Base-by-base conservation (phyloP, 2,888 invertebrate species). In the Orthonychiurus folsomi region DNA sequence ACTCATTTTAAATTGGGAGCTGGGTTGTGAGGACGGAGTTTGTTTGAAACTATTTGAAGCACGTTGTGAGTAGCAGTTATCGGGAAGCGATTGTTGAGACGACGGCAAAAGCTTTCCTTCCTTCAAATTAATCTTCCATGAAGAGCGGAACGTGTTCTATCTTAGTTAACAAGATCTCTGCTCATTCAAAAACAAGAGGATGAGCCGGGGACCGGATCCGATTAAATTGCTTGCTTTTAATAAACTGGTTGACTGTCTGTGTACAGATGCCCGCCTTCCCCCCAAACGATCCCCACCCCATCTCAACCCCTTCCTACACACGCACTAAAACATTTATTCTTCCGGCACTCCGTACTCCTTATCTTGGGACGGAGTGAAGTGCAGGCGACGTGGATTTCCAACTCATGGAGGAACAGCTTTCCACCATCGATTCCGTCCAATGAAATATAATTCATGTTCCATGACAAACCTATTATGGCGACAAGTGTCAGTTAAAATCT, bases 51-150 rank as follows among this genome's bases (percentile, higher is more conserved):
- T n/a, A n/a, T n/a, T n/a, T n/a, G n/a, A n/a, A n/a, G n/a, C n/a
- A n/a, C n/a, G n/a, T n/a, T n/a, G n/a, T n/a, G n/a, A 37, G 37
- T 5, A 9, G 37, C 5, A 37, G 37, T 37, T 37, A 37, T 37
- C 37, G 15, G 37, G 15, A 5, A 52, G 52, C n/a, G 52, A 52
- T 20, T 52, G 52, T 23, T 52, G 20, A 20, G n/a, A 9, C 9
- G n/a, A 18, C n/a, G 5, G 3, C 50, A 59, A 18, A 15, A 23
- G 50, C 50, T 20, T 61, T 18, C 20, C 26, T 62, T 57, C 26
- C 62, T 60, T 66, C 66, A 66, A 68, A 66, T 68, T 68, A 68
- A 68, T 66, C 66, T 66, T 63, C 63, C 63, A 62, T 60, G 59
- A 63, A 67, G 61, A 63, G 63, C 53, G 63, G 58, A 65, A 65